Conservation (phyloP, 2,797 vertebrate genomes). For the Lithobates sylvaticus region DNA sequence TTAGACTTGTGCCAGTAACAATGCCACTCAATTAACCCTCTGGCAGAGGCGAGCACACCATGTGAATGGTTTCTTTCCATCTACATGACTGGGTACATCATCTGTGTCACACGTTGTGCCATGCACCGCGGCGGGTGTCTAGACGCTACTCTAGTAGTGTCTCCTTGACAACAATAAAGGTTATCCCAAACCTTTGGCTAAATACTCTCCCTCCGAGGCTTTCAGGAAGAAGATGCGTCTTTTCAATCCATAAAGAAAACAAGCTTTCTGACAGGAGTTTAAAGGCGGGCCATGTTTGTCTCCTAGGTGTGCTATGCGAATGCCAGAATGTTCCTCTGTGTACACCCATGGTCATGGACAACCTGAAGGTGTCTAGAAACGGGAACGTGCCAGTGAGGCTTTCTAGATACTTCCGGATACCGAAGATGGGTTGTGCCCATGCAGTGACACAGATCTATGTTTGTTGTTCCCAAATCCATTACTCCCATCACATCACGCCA, state of each 20-base stretch:
- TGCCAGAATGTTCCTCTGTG: not conserved
- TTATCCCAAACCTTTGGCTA: conserved; percentile 51
- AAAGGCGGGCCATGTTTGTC: not conserved
- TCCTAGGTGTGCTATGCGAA: not conserved
- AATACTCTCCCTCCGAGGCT: conserved; percentile 10
- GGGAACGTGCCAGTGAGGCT: not conserved
- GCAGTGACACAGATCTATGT: no score
- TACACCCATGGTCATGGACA: not conserved
- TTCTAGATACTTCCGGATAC: not conserved
- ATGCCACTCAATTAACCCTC: conserved; percentile 74
- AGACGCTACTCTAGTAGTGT: conserved; percentile 30
- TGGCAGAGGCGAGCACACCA: conserved; percentile 65
- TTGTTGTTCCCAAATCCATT: no score
- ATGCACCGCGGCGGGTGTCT: conserved; percentile 29
- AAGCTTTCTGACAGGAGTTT: conserved; percentile 7
- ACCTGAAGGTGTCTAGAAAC: not conserved
- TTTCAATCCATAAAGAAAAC: conserved; percentile 11
- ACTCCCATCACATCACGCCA: no score
- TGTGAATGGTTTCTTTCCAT: conserved; percentile 65
- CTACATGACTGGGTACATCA: conserved; percentile 50
- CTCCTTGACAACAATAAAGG: conserved; percentile 56
- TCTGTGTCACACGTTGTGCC: conserved; percentile 58
- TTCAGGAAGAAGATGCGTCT: conserved; percentile 14
- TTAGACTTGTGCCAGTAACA: conserved; percentile 72
- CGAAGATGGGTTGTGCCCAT: no score